Conservation (phyloP, 2,888 invertebrate species). For the Torymus auratus region DNA sequence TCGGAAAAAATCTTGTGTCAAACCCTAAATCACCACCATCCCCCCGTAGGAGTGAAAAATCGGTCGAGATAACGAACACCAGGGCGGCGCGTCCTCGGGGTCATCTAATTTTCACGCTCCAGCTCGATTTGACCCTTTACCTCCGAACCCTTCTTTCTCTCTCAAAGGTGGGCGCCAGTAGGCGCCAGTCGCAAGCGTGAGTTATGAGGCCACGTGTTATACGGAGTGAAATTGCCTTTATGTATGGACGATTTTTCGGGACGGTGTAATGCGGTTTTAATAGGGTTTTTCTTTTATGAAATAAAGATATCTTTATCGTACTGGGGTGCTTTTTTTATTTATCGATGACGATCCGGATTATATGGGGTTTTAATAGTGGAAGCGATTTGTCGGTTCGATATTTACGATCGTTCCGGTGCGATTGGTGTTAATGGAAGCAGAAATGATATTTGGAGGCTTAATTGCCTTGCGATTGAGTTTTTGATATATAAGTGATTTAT, state of each 20-base stretch:
- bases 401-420: too few relatives aligned
- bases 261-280: too few relatives aligned
- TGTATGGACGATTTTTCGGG: background rate
- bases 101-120: constrained; percentile 55
- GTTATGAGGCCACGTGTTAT: constrained; percentile 41
- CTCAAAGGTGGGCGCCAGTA: background rate
- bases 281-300: too few relatives aligned
- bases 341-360: background rate
- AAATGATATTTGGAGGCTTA: too few relatives aligned
- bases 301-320: too few relatives aligned
- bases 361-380: too few relatives aligned
- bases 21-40: constrained; percentile 16
- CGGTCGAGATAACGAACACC: constrained; percentile 25
- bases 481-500: too few relatives aligned
- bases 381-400: too few relatives aligned
- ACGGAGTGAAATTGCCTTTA: background rate
- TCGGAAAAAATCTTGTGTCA: too few relatives aligned
- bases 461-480: too few relatives aligned
- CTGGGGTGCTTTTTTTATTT: background rate
- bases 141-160: constrained; percentile 35
- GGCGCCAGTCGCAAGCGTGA: constrained; percentile 27
- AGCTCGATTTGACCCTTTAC: constrained; percentile 42
- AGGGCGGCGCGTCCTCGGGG: background rate
- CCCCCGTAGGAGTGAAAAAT: constrained; percentile 25
- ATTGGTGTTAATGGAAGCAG: too few relatives aligned